Base-by-base conservation (phyloP, 2,797 vertebrate species). In the Petrocephalus schoutedeni region DNA sequence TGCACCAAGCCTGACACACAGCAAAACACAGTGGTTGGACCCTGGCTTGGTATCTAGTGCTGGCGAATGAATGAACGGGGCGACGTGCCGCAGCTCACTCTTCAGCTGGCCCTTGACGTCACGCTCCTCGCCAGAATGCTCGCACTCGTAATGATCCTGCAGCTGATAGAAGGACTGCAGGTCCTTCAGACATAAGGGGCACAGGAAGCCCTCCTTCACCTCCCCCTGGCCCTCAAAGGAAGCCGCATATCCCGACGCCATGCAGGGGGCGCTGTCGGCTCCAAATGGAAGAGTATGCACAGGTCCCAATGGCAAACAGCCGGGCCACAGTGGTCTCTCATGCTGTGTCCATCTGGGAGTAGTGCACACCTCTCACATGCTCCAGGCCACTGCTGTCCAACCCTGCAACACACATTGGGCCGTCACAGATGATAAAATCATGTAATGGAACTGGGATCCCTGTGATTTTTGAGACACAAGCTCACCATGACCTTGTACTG, bases 161-260 rank as follows among this genome's bases (percentile, higher is more conserved):
- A 99, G 97, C 89, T 99, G 98, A 89, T 97, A 97, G 91, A 99
- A 98, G 0, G 98, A 98, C 92, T 98, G 98, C 1, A 99, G 96
- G 90, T 99, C 98, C 93, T 99, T 98, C 53, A 98, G 93, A 92
- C 98, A 99, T 21, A 99, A 93, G 0, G 98, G 98, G 91, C 98
- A 99, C 9, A 99, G 94, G 88, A 99, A 99, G 23, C 98, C 98
- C 90, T 99, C 98, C 88, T 98, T 95, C 91, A 98, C 96, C 57
- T 98, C 97, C 0, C 94, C 95, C 1, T 97, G 93, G 89, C 96
- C 97, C 71, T 97, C 98, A 88, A 99, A 96, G 4, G 97, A 96
- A 12, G 95, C 91, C 0, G 95, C 92, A 85, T 96, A 97, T 90
- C 96, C 93, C 86, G 97, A 94, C 1, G 98, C 97, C 98, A 99